phyloP scores from a whole-genome alignment of 1,140 invertebrate genomes.

The Bombus superbus region DNA sequence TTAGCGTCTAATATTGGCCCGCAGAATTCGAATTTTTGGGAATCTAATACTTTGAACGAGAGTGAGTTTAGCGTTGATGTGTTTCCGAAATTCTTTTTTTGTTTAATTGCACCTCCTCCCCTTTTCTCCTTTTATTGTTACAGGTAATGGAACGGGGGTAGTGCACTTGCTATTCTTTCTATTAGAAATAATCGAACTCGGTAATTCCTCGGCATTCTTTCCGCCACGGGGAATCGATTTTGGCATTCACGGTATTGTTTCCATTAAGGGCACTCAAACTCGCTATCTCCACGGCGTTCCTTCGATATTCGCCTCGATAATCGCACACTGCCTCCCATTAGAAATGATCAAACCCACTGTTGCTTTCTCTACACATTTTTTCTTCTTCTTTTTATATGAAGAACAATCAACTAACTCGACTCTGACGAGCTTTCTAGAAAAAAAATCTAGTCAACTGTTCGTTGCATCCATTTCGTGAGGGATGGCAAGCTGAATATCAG shows the following conservation, averaged over 20 bases:
- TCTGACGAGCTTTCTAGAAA: background rate
- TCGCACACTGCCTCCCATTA: slow-evolving; percentile 6
- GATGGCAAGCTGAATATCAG: background rate
- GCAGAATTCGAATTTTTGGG: rapidly evolving
- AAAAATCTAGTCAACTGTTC: background rate
- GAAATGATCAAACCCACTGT: slow-evolving; percentile 6
- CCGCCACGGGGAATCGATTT: slow-evolving; percentile 28
- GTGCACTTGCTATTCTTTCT: slow-evolving; percentile 7
- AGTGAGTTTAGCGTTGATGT: background rate
- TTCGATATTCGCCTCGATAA: slow-evolving; percentile 29
- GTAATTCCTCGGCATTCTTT: slow-evolving; percentile 26
- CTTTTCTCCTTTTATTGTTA: background rate
- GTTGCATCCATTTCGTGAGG: too few relatives aligned
- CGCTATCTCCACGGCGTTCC: slow-evolving; percentile 10
- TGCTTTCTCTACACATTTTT: background rate
- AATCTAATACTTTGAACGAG: background rate
- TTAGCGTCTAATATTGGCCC: background rate
- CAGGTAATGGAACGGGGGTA: background rate
- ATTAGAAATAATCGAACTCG: slow-evolving; percentile 30
- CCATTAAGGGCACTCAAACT: slow-evolving; percentile 35
- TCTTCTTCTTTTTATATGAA: background rate
- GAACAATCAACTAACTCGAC: slow-evolving; percentile 3
- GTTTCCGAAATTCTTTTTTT: background rate
- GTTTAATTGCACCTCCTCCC: background rate
- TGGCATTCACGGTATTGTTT: slow-evolving; percentile 33